Evolutionary conservation across 2,113 vertebrate genomes (phyloP).

Genomic region (Benitochromis conjunctus): DNA sequence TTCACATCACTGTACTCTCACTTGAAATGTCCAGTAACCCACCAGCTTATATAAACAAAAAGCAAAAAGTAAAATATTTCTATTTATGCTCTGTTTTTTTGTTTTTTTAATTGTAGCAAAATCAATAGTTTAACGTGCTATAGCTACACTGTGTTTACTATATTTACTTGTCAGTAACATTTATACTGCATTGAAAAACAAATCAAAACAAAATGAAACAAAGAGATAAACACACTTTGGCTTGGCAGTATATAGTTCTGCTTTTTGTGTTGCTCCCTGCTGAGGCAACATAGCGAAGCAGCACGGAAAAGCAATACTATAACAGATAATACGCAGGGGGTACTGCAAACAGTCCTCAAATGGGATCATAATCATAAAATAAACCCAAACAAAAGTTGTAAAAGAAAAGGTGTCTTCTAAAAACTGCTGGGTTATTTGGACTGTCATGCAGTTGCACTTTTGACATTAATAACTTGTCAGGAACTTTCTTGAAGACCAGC

Average conservation of each 20-base stretch:
- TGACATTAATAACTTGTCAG: constrained; percentile 27
- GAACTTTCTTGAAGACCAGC: constrained; percentile 10
- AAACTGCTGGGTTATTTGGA: neutral
- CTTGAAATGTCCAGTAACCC: neutral
- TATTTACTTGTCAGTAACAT: neutral
- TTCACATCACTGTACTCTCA: neutral
- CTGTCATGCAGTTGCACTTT: neutral
- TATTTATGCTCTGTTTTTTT: neutral
- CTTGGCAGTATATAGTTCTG: neutral
- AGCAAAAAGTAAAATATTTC: neutral
- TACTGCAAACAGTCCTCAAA: constrained; percentile 2
- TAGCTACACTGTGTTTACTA: neutral
- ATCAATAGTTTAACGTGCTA: neutral
- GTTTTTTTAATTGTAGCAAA: neutral
- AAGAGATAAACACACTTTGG: neutral
- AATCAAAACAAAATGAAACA: neutral
- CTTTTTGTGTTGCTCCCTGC: neutral
- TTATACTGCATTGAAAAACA: neutral
- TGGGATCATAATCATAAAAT: constrained; percentile 1
- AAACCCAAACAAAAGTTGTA: neutral
- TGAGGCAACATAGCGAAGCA: neutral
- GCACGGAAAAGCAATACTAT: constrained; percentile 10
- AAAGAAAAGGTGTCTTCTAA: neutral
- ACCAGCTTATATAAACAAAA: neutral
- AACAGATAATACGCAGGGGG: neutral